Evolutionary conservation across 2,113 vertebrate species (phyloP).

Genomic region (Eurypyga helias): DNA sequence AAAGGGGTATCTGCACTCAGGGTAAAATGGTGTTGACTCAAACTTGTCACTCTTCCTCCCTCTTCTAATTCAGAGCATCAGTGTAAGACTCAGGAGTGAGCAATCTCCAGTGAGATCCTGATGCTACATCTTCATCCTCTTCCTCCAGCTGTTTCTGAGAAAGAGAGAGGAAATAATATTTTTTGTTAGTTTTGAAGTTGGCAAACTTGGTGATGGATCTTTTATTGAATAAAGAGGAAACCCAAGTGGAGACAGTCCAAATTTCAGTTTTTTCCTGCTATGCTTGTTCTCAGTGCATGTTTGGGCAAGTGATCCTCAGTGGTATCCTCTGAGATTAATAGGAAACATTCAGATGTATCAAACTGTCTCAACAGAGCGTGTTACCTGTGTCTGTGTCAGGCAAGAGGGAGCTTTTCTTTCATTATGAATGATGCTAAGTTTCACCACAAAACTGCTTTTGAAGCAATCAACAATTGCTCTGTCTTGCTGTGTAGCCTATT

Average conservation of each 20-base stretch:
- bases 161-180: neutral
- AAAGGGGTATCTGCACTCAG: neutral
- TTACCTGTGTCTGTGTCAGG: neutral
- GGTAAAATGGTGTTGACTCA: neutral
- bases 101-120: neutral
- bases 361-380: neutral
- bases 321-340: neutral
- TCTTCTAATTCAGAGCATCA: neutral
- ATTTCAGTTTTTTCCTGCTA: neutral
- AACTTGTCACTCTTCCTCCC: neutral
- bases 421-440: neutral
- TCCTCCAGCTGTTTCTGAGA: neutral
- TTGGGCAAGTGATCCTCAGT: neutral
- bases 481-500: neutral
- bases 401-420: neutral
- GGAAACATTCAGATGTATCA: neutral
- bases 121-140: neutral
- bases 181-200: neutral
- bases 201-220: neutral
- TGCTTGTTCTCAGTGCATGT: neutral
- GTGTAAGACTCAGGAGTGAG: neutral
- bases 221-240: neutral
- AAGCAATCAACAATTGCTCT: neutral
- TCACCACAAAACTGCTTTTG: neutral
- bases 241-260: neutral